Evolutionary conservation across 2,113 vertebrate genomes (phyloP).

Genomic region (Lophochroa leadbeateri): DNA sequence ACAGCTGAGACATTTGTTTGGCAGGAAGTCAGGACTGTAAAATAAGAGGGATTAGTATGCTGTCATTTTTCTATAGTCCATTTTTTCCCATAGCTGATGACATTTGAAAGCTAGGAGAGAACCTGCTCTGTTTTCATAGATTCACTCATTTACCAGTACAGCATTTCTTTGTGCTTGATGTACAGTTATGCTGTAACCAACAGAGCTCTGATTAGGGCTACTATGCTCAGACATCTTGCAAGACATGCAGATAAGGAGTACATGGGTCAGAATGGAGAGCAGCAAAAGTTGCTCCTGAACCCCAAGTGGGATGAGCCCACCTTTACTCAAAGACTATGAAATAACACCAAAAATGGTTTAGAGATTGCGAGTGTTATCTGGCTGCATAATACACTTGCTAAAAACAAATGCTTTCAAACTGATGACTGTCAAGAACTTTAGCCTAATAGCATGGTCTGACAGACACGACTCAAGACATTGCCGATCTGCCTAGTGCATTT

Average conservation of each 20-base stretch:
- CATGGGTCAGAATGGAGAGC: not conserved
- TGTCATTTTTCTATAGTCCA: not conserved
- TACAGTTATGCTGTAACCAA: not conserved
- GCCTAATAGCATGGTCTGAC: not conserved
- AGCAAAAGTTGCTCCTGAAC: not conserved
- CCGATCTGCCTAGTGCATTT: not conserved
- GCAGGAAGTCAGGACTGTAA: not conserved
- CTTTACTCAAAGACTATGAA: not conserved
- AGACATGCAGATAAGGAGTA: not conserved
- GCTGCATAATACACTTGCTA: not conserved
- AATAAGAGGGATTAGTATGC: not conserved
- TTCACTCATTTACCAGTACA: not conserved
- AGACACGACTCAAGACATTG: not conserved
- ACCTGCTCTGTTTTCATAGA: not conserved
- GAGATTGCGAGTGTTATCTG: not conserved
- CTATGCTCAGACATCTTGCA: not conserved
- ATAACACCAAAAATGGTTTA: not conserved
- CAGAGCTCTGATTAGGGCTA: not conserved
- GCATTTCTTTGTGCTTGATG: not conserved
- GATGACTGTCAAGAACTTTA: not conserved
- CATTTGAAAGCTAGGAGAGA: not conserved
- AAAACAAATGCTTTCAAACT: not conserved
- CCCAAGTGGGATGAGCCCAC: not conserved
- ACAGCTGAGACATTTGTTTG: not conserved
- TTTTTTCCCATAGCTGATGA: not conserved